Conservation (phyloP, 2,113 vertebrate species). For the Siphamia tubifer region DNA sequence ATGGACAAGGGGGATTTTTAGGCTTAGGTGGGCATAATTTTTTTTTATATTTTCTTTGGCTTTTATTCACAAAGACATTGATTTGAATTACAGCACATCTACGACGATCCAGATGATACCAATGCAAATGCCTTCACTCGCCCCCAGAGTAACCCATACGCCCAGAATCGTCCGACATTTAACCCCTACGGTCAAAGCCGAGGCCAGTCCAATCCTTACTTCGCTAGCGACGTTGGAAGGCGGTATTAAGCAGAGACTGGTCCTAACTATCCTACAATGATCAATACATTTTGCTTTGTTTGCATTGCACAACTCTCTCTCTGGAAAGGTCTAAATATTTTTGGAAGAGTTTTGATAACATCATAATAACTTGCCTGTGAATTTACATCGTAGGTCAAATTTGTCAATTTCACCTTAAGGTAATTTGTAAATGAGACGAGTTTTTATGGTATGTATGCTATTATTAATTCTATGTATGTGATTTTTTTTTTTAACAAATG, state of each 20-base stretch:
- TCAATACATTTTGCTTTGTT: no score
- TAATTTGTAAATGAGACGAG: background rate
- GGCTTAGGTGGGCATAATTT: no score
- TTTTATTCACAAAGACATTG: background rate
- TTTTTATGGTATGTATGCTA: background rate
- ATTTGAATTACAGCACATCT: slow-evolving; percentile 17
- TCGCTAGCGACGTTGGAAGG: slow-evolving; percentile 20
- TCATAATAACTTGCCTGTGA: no score
- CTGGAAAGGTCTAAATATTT: no score
- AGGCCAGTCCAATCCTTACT: slow-evolving; percentile 49
- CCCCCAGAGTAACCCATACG: slow-evolving; percentile 41
- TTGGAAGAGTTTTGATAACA: no score
- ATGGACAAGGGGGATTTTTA: no score
- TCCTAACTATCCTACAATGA: background rate
- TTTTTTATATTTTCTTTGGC: no score
- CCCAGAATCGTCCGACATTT: no score
- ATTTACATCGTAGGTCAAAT: background rate
- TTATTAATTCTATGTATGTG: no score
- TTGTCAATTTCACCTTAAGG: background rate
- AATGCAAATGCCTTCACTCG: background rate
- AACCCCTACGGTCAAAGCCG: no score
- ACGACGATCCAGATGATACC: slow-evolving; percentile 8
- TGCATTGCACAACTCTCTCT: no score
- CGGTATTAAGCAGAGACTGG: background rate
- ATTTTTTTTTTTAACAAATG: background rate